Percentiles rank a stretch among this genome's conserved stretches.
Conservation (phyloP, 2,888 invertebrate species). For the Sphaeridia pumilis region DNA sequence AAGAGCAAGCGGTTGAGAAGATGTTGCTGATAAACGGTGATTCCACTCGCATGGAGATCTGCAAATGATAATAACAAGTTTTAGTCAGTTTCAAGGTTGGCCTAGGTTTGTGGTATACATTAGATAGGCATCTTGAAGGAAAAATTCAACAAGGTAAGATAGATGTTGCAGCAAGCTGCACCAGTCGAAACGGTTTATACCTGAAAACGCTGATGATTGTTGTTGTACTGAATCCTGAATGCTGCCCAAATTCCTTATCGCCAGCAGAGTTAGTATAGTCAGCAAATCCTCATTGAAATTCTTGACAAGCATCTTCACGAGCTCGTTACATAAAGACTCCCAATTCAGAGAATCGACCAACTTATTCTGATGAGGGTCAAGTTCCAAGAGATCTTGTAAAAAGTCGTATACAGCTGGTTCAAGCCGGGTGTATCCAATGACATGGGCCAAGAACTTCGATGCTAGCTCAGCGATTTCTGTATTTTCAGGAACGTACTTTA, state of each 20-base stretch:
- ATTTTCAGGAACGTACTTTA: background rate
- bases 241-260: constrained; percentile 9
- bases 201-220: too few species aligned
- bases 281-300: background rate
- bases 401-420: background rate
- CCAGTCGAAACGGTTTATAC: too few species aligned
- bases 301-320: background rate
- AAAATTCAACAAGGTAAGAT: too few species aligned
- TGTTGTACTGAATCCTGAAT: too few species aligned
- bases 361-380: too few species aligned
- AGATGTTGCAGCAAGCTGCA: too few species aligned
- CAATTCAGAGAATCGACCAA: too few species aligned
- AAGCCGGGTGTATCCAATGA: background rate
- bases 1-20: background rate
- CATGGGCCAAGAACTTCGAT: background rate
- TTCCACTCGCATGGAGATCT: background rate
- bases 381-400: background rate
- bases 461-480: background rate
- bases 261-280: constrained; percentile 7
- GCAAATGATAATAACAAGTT: background rate
- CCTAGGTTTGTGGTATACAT: too few species aligned
- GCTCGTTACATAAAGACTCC: background rate
- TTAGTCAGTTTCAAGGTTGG: too few species aligned
- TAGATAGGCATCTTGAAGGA: too few species aligned
- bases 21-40: background rate